Percentiles rank a stretch among this genome's conserved stretches.
These are phyloP conservation scores for Lasioglossum villosulum DNA, from an alignment of 2,888 invertebrate genomes.

Conservation along the genomic window DNA sequence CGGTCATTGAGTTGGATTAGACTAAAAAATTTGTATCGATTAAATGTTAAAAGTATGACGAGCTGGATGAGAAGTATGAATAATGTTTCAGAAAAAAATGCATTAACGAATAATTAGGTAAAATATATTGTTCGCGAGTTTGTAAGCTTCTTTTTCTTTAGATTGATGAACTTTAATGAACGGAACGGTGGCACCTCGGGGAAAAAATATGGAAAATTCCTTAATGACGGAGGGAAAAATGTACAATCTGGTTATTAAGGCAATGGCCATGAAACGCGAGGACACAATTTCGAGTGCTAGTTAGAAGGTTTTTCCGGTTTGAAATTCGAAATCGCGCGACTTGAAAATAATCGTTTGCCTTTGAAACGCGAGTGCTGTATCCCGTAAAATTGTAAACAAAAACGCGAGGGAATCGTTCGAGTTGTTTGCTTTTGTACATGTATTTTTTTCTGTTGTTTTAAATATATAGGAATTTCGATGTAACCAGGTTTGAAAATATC, in stretches of 20 bases:
- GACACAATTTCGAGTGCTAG: neutral
- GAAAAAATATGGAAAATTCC: neutral
- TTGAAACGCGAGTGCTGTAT: neutral
- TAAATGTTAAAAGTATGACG: neutral
- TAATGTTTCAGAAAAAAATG: neutral
- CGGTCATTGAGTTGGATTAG: too few species aligned
- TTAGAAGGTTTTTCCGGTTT: neutral
- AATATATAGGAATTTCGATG: neutral
- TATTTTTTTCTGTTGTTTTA: neutral
- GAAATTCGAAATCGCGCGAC: conserved; percentile 16
- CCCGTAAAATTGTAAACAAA: conserved; percentile 19
- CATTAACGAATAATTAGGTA: neutral
- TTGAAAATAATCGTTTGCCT: conserved; percentile 9
- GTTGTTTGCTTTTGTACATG: conserved; percentile 10
- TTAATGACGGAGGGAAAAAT: neutral
- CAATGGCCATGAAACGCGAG: neutral
- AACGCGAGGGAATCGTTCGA: neutral
- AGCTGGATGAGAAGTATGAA: too few species aligned
- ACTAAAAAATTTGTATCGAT: neutral
- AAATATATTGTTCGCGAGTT: neutral
- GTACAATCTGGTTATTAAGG: neutral
- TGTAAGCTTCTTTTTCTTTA: neutral
- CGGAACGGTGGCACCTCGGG: neutral
- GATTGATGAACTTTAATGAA: neutral
- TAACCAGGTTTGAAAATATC: conserved; percentile 34